Percentiles rank a stretch among this genome's conserved stretches.
These are phyloP conservation scores for Dryoscopus gambensis DNA, from an alignment of 2,113 vertebrate genomes.

Conservation along the genomic window DNA sequence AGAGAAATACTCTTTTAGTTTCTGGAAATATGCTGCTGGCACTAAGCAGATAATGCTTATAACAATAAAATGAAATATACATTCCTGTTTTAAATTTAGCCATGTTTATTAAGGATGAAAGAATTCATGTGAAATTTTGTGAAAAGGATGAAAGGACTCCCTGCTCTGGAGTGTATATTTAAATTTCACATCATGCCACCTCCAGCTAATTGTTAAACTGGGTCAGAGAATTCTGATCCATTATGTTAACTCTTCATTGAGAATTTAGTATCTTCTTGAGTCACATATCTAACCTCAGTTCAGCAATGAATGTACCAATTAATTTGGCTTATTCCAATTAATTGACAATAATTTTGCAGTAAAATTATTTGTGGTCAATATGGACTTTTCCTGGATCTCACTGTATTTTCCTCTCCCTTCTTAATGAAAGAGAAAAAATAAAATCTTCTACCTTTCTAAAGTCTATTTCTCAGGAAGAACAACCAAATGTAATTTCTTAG, in stretches of 20 bases:
- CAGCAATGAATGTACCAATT: not conserved
- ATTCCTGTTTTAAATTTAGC: slow-evolving; percentile 27
- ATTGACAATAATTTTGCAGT: not conserved
- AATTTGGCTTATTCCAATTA: not conserved
- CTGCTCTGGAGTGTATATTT: not conserved
- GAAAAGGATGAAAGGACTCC: slow-evolving; percentile 31
- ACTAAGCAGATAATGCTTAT: not conserved
- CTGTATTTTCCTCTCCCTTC: not conserved
- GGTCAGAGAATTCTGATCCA: slow-evolving; percentile 49
- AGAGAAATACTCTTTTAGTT: not conserved
- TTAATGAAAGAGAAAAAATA: not conserved
- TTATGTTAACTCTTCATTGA: slow-evolving; percentile 28
- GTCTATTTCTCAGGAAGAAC: not conserved
- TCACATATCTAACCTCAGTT: not conserved
- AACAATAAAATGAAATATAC: slow-evolving; percentile 44
- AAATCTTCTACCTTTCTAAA: not conserved
- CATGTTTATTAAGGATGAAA: slow-evolving; percentile 42
- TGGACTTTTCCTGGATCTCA: not conserved
- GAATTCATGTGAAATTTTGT: slow-evolving; percentile 15
- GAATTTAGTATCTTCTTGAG: not conserved
- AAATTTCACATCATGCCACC: slow-evolving; percentile 18
- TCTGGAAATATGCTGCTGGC: not conserved
- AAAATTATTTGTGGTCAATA: not conserved
- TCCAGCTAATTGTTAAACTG: slow-evolving; percentile 57
- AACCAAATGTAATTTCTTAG: not conserved